These are phyloP conservation scores for Melanotaenia duboulayi DNA, from an alignment of 2,113 vertebrate species.

Conservation along the genomic window DNA sequence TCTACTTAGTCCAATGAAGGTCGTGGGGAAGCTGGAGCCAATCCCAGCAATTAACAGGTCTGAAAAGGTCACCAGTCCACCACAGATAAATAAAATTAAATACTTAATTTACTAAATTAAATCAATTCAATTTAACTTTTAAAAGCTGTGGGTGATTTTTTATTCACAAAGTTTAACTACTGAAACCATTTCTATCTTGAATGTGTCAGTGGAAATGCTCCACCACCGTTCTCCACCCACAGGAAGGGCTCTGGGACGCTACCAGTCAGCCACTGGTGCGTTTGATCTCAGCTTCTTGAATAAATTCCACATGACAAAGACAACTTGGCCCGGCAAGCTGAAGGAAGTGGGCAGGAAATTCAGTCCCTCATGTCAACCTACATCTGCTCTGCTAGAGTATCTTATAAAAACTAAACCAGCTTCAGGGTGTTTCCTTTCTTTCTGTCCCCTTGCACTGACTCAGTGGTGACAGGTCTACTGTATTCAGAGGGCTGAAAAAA, in stretches of 20 bases:
- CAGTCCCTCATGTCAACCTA: conserved; percentile 39
- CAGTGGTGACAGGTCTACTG: conserved; percentile 11
- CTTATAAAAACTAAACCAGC: conserved; percentile 15
- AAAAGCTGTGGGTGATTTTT: not conserved
- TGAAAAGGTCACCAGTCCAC: too few relatives aligned
- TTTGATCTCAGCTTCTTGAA: conserved; percentile 43
- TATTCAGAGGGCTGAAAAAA: not conserved
- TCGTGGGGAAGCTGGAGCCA: too few relatives aligned
- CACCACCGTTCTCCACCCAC: not conserved
- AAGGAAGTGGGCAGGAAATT: conserved; percentile 51
- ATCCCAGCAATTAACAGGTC: too few relatives aligned
- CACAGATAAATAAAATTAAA: too few relatives aligned
- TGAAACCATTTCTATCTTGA: too few relatives aligned
- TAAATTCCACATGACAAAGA: conserved; percentile 53
- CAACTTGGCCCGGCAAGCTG: conserved; percentile 44
- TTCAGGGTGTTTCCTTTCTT: not conserved
- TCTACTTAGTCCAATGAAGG: too few relatives aligned
- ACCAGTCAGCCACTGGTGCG: conserved; percentile 21
- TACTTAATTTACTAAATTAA: too few relatives aligned
- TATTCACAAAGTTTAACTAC: conserved; percentile 23
- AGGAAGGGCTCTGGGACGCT: not conserved
- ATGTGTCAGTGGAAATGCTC: not conserved
- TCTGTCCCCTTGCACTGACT: not conserved
- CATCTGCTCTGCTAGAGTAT: conserved; percentile 24
- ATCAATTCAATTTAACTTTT: not conserved